Evolutionary conservation across 2,888 invertebrate species (phyloP).

Genomic region (Polymixis flavicincta): DNA sequence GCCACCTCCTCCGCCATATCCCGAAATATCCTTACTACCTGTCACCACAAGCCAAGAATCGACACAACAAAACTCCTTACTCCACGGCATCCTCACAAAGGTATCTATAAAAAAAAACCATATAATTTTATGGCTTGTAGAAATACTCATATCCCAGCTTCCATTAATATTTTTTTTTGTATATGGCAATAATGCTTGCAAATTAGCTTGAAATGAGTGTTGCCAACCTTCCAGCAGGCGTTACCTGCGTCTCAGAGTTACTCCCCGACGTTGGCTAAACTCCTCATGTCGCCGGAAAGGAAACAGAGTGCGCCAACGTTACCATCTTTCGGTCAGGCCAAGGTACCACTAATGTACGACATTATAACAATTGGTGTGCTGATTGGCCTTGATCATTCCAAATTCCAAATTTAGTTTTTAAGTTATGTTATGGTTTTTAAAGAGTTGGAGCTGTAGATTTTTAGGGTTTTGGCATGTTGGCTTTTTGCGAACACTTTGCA

Average conservation of each 20-base stretch:
- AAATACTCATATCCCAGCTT: slow-evolving; percentile 69
- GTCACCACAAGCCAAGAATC: slow-evolving; percentile 88
- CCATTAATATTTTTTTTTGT: slow-evolving; percentile 70
- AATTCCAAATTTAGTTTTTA: slow-evolving; percentile 89
- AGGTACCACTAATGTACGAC: slow-evolving; percentile 86
- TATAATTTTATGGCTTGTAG: slow-evolving; percentile 61
- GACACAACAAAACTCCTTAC: slow-evolving; percentile 91
- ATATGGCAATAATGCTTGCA: slow-evolving; percentile 73
- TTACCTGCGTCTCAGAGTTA: slow-evolving; percentile 91
- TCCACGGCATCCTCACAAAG: slow-evolving; percentile 95
- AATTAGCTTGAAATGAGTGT: slow-evolving; percentile 87
- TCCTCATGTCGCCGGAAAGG: slow-evolving; percentile 93
- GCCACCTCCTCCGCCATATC: slow-evolving; percentile 93
- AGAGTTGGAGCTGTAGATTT: slow-evolving; percentile 65
- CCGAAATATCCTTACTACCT: slow-evolving; percentile 95
- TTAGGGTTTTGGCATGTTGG: slow-evolving; percentile 38
- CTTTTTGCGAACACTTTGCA: neutral
- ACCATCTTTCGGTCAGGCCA: slow-evolving; percentile 90
- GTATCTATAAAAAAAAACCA: slow-evolving; percentile 71
- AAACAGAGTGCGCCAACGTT: slow-evolving; percentile 86
- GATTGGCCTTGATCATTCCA: slow-evolving; percentile 88
- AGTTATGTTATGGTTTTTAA: slow-evolving; percentile 72
- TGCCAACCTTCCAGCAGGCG: slow-evolving; percentile 90
- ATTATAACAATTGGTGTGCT: slow-evolving; percentile 85
- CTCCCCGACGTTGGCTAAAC: slow-evolving; percentile 95